Conservation (phyloP, 2,797 vertebrate genomes). For the Lerista edwardsae region DNA sequence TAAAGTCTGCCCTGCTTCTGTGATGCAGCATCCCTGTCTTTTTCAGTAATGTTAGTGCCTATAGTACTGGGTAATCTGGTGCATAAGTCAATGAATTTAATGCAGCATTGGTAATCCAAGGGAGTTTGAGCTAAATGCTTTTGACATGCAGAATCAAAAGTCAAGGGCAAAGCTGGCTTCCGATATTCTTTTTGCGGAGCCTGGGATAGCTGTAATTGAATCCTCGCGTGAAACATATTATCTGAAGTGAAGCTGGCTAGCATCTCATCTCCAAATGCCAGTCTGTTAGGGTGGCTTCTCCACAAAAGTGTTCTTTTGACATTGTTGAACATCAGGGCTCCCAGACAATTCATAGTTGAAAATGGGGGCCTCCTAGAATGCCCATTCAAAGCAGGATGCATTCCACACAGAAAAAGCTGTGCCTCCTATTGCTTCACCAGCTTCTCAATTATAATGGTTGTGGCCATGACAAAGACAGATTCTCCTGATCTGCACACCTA, state of each 20-base stretch:
- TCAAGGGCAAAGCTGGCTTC: conserved; percentile 80
- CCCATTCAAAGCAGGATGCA: conserved; percentile 18
- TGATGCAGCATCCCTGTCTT: conserved; percentile 52
- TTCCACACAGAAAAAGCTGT: not conserved
- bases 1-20: conserved; percentile 43
- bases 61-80: conserved; percentile 59
- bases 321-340: conserved; percentile 70
- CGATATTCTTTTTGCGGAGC: conserved; percentile 71
- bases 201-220: conserved; percentile 76
- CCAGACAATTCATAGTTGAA: conserved; percentile 35
- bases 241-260: conserved; percentile 75
- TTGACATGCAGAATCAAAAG: conserved; percentile 77
- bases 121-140: conserved; percentile 79
- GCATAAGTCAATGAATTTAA: conserved; percentile 69
- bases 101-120: conserved; percentile 74
- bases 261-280: conserved; percentile 63
- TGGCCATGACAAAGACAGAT: not conserved
- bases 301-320: conserved; percentile 68
- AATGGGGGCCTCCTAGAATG: conserved; percentile 37
- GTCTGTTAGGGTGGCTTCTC: conserved; percentile 56
- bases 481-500: not conserved
- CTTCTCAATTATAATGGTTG: conserved; percentile 23
- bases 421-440: conserved; percentile 29
- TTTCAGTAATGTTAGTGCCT: conserved; percentile 57
- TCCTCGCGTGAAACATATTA: conserved; percentile 73